Evolutionary conservation across 1,140 invertebrate genomes (phyloP), one percentile per base, ranked within the genome.

Genomic region (Phymorhynchus buccinoides): DNA sequence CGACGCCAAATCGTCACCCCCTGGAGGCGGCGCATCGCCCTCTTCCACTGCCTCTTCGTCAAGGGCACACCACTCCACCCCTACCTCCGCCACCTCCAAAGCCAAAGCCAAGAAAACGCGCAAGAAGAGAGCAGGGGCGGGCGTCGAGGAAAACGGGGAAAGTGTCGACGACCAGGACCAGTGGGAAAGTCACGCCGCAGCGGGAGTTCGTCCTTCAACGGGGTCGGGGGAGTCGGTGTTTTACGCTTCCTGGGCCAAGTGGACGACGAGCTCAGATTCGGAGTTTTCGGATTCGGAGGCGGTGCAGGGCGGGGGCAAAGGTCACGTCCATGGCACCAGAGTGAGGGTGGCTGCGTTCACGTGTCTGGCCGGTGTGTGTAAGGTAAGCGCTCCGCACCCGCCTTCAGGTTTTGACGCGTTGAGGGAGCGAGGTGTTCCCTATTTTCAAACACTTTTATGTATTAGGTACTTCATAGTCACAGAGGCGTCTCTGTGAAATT

Each of bases 281-380:
- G 93, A 93, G 62, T 92, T 89, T 88, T 93, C 93, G 30, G 93
- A 93, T 84, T 90, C 90, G 39, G 93, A 93, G 82, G 90, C 89
- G 75, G 90, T 89, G 85, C 89, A 90, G 68, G 86, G 89, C 42
- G 91, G 89, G 48, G 91, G 88, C 41, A 85, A 90, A 68, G 88
- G 89, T 86, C 89, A 89, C 81, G 71, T 82, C 30, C 80, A 83
- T 12, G 88, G 89, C 71, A 88, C 90, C 16, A 91, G 89, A 89
- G 92, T 93, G n/a, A 87, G 93, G 75, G 89, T 91, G 44, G 88
- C 88, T 87, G 90, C 92, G 2, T 87, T 92, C 12, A 88, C 80
- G 12, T 91, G 90, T 86, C 87, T 93, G 44, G 88, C 90, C 83
- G 87, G 88, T 80, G 79, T 91, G 39, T 87, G 90, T 30, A 93